A percentile compares a stretch with the other conserved stretches of the same genome.
These are phyloP conservation scores for Felis chaus DNA, from an alignment of 2,113 vertebrate genomes.

Conservation along the genomic window DNA sequence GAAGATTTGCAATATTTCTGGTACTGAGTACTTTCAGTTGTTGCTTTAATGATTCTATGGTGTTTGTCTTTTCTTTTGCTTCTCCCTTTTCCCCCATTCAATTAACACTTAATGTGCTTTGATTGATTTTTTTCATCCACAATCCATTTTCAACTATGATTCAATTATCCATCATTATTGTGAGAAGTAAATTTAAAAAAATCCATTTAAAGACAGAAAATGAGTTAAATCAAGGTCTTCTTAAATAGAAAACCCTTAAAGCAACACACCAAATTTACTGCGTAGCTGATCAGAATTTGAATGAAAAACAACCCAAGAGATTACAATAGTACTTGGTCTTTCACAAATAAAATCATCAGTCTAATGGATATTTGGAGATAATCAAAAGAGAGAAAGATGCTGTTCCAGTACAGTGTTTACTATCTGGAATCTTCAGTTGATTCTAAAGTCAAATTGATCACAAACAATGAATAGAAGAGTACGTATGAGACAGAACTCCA, in stretches of 20 bases:
- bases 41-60: background rate
- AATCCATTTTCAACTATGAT: conserved; percentile 71
- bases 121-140: conserved; percentile 60
- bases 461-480: background rate
- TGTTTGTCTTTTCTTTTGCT: background rate
- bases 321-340: background rate
- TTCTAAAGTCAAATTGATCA: background rate
- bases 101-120: conserved; percentile 71
- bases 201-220: background rate
- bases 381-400: background rate
- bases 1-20: background rate
- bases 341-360: conserved; percentile 62
- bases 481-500: background rate
- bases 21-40: background rate
- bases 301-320: background rate
- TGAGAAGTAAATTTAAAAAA: background rate
- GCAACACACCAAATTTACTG: conserved; percentile 31
- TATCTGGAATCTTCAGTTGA: background rate
- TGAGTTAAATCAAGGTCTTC: background rate
- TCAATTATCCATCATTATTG: conserved; percentile 71
- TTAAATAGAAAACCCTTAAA: background rate
- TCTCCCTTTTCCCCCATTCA: conserved; percentile 45
- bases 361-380: conserved; percentile 29
- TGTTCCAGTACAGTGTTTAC: background rate
- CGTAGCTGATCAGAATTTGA: conserved; percentile 33